Evolutionary conservation across 2,113 vertebrate species (phyloP).

Genomic region (Butorides virescens): DNA sequence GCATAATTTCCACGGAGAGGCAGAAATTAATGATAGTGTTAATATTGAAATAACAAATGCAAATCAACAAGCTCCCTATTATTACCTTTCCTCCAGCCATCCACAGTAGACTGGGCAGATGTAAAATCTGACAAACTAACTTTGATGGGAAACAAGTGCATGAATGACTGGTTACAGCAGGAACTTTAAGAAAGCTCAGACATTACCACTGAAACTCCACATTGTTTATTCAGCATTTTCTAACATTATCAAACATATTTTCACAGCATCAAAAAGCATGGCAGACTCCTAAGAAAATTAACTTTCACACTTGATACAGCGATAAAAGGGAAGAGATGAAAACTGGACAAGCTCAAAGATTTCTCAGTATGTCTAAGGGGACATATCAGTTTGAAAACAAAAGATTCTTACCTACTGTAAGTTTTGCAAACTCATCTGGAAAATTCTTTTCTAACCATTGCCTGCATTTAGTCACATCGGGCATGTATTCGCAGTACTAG

Average conservation of each 20-base stretch:
- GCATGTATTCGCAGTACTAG: slow-evolving; percentile 99
- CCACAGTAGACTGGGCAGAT: background rate
- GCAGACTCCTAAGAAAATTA: background rate
- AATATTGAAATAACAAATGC: background rate
- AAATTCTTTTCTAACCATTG: slow-evolving; percentile 99
- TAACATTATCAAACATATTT: background rate
- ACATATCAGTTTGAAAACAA: background rate
- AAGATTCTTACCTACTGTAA: slow-evolving; percentile 89
- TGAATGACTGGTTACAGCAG: background rate
- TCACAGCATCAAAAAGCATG: background rate
- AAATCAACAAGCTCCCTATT: background rate
- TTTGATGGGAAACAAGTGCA: background rate
- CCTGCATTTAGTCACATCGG: slow-evolving; percentile 95
- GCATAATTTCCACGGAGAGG: background rate
- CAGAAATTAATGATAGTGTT: background rate
- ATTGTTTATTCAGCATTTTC: background rate
- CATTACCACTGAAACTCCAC: background rate
- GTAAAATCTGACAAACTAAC: background rate
- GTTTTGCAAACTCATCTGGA: slow-evolving; percentile 94
- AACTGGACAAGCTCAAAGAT: background rate
- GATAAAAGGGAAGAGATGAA: background rate
- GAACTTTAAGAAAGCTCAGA: background rate
- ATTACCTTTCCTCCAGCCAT: background rate
- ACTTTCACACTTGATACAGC: background rate
- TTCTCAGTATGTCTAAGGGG: background rate